A percentile compares a stretch with the other conserved stretches of the same genome.
Evolutionary conservation across 2,888 invertebrate species (phyloP).

Genomic region (Piscicola geometra): DNA sequence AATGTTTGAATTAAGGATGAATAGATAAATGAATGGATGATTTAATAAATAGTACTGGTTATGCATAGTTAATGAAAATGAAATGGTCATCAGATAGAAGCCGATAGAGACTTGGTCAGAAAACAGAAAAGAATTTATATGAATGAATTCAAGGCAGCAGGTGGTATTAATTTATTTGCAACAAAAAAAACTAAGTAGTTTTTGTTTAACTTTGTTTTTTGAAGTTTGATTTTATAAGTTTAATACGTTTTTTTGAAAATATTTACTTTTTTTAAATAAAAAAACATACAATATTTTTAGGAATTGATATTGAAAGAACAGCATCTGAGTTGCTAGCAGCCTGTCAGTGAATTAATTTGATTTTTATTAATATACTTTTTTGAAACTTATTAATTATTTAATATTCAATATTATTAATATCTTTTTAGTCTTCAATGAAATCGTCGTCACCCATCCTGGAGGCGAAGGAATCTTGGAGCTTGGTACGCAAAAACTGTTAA

Average conservation of each 20-base stretch:
- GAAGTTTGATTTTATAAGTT: background rate
- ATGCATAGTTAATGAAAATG: no score
- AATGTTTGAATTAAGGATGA: no score
- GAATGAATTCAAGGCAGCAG: background rate
- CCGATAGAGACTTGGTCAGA: slow-evolving; percentile 18
- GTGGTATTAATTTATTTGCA: background rate
- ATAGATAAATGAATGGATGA: no score
- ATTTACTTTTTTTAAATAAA: background rate
- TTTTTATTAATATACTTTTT: no score
- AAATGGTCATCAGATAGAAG: slow-evolving; percentile 32
- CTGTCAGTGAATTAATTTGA: background rate
- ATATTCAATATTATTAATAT: no score
- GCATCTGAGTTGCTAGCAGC: background rate
- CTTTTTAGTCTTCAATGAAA: slow-evolving; percentile 16
- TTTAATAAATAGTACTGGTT: no score
- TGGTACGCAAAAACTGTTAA: no score
- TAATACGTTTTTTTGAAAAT: background rate
- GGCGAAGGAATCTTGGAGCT: slow-evolving; percentile 9
- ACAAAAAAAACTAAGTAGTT: background rate
- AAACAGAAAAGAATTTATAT: slow-evolving; percentile 6
- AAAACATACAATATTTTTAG: background rate
- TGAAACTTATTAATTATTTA: no score
- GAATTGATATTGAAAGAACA: background rate
- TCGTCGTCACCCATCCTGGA: slow-evolving; percentile 17
- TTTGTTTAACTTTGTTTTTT: background rate